Evolutionary conservation across 2,888 invertebrate species (phyloP).

Genomic region (Odontothrips loti): DNA sequence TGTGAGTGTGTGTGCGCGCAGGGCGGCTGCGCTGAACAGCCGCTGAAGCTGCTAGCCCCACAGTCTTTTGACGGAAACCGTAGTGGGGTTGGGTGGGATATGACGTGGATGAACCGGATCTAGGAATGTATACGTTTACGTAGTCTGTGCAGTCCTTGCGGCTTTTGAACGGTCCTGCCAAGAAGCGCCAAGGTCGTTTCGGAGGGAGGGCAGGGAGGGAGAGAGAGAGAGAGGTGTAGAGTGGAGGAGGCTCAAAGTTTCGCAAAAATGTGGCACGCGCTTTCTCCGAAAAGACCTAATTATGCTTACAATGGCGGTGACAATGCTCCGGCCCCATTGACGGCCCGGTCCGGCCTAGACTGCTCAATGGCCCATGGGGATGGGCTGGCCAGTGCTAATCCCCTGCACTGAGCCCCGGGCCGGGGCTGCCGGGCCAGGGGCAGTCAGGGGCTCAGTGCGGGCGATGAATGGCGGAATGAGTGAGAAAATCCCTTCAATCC

Average conservation of each 20-base stretch:
- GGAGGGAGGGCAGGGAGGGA: too few relatives aligned
- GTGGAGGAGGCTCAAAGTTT: not conserved
- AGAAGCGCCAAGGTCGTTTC: not conserved
- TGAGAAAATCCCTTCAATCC: not conserved
- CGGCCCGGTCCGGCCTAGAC: too few relatives aligned
- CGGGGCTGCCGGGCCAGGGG: too few relatives aligned
- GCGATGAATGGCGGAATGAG: not conserved
- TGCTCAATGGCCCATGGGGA: too few relatives aligned
- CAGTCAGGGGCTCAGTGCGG: too few relatives aligned
- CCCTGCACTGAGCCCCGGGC: not conserved
- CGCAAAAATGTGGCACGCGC: too few relatives aligned
- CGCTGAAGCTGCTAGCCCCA: too few relatives aligned
- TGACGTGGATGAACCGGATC: too few relatives aligned
- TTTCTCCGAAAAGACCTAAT: too few relatives aligned
- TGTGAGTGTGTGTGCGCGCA: not conserved
- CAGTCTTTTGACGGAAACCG: not conserved
- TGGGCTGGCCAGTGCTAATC: not conserved
- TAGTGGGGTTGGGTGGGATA: not conserved
- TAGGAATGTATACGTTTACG: not conserved
- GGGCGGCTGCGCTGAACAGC: not conserved
- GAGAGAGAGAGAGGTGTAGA: too few relatives aligned
- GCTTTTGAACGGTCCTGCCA: not conserved
- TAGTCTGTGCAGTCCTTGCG: not conserved
- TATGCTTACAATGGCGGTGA: too few relatives aligned
- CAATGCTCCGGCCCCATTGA: too few relatives aligned